Evolutionary conservation across 2,113 vertebrate species (phyloP).

Genomic region (Sinocyclocheilus rhinocerous): DNA sequence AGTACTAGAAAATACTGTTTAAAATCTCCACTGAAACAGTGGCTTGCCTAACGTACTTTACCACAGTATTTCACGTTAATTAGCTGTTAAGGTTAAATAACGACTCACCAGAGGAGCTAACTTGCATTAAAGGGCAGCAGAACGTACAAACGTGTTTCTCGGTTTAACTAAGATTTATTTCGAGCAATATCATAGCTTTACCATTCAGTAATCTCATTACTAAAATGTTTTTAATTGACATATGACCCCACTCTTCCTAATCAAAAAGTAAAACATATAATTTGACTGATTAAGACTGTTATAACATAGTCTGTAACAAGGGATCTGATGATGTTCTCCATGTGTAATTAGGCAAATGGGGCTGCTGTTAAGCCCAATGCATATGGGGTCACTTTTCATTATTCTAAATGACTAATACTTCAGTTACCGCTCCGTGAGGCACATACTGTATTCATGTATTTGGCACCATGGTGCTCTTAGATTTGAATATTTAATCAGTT

Average conservation of each 20-base stretch:
- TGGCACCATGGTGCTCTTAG: conserved; percentile 22
- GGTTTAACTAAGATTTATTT: too few species aligned
- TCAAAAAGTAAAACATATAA: conserved; percentile 19
- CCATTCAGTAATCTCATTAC: not conserved
- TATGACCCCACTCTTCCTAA: not conserved
- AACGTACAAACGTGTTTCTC: too few species aligned
- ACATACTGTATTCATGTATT: not conserved
- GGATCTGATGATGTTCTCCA: conserved; percentile 15
- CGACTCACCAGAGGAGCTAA: too few species aligned
- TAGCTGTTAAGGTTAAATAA: too few species aligned
- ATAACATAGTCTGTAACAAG: conserved; percentile 14
- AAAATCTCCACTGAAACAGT: too few species aligned
- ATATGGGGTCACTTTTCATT: conserved; percentile 71
- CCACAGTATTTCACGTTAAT: too few species aligned
- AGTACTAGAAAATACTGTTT: too few species aligned
- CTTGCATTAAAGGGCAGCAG: too few species aligned
- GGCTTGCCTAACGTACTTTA: too few species aligned
- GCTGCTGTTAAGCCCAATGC: conserved; percentile 9
- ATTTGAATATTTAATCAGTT: conserved; percentile 57
- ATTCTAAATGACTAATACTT: conserved; percentile 59
- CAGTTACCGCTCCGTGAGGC: conserved; percentile 16
- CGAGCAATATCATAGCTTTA: not conserved
- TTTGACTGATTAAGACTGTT: conserved; percentile 44
- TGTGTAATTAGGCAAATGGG: conserved; percentile 53
- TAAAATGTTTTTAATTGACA: not conserved